These are phyloP conservation scores for Embidobia sp. DNA, from an alignment of 2,888 invertebrate genomes.

Conservation along the genomic window DNA sequence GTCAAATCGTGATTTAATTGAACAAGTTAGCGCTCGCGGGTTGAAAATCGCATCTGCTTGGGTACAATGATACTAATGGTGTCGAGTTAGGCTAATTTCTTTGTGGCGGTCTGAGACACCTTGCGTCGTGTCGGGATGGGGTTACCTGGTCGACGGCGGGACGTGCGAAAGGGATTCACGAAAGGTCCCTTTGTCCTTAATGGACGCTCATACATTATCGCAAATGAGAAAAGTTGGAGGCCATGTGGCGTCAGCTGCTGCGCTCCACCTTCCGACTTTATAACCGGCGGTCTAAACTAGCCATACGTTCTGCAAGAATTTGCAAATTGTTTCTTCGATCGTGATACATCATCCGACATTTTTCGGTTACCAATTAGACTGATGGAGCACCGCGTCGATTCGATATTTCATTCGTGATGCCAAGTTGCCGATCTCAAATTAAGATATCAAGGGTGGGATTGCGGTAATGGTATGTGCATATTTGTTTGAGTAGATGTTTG, in stretches of 20 bases:
- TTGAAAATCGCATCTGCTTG: conserved; percentile 41
- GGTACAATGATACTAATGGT: conserved; percentile 43
- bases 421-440: conserved; percentile 24
- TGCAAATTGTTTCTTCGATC: conserved; percentile 67
- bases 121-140: conserved; percentile 68
- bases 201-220: conserved; percentile 79
- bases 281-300: conserved; percentile 72
- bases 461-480: background rate
- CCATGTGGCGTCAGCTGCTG: conserved; percentile 78
- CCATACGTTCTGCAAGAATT: conserved; percentile 71
- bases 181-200: conserved; percentile 72
- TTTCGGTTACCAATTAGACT: conserved; percentile 50
- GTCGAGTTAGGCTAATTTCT: conserved; percentile 71
- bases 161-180: conserved; percentile 60
- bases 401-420: conserved; percentile 24
- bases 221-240: conserved; percentile 79
- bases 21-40: conserved; percentile 34
- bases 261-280: conserved; percentile 77
- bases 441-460: background rate
- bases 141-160: conserved; percentile 70
- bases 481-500: background rate
- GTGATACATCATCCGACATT: conserved; percentile 56
- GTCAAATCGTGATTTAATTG: conserved; percentile 56
- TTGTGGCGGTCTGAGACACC: conserved; percentile 71
- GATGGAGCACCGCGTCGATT: conserved; percentile 20